Percentiles rank a stretch among this genome's conserved stretches.
Conservation (phyloP, 2,888 invertebrate genomes). For the Polydesmus complanatus region DNA sequence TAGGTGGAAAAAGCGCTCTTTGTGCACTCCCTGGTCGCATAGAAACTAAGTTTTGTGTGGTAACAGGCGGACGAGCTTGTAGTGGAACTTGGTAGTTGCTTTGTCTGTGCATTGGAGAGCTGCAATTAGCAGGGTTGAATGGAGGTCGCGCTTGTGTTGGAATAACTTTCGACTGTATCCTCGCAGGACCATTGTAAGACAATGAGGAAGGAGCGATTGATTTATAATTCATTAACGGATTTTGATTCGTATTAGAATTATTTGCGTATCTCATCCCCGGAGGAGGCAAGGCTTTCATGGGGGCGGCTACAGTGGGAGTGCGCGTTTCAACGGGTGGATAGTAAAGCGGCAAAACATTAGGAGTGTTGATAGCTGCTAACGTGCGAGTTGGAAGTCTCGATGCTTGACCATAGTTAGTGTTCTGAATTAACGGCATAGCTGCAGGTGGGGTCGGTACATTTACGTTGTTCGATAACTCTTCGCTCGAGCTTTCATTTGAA, state of each 20-base stretch:
- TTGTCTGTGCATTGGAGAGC: too few relatives aligned
- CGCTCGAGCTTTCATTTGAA: neutral
- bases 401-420: neutral
- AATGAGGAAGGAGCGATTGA: too few relatives aligned
- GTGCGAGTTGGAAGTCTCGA: neutral
- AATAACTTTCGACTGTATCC: neutral
- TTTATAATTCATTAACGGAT: too few relatives aligned
- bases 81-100: too few relatives aligned
- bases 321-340: neutral
- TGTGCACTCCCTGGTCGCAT: too few relatives aligned
- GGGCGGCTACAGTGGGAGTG: neutral
- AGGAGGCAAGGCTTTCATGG: too few relatives aligned
- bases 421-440: neutral
- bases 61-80: neutral
- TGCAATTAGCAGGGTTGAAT: neutral
- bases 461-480: neutral
- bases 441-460: neutral
- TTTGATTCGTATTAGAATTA: too few relatives aligned
- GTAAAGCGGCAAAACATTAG: slow-evolving; percentile 3
- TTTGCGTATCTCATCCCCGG: too few relatives aligned
- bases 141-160: neutral
- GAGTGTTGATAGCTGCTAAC: neutral
- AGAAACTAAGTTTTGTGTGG: too few relatives aligned
- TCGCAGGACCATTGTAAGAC: too few relatives aligned
- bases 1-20: neutral